Base-by-base conservation (phyloP, 2,888 invertebrate species). In the Diarsia rubi region DNA sequence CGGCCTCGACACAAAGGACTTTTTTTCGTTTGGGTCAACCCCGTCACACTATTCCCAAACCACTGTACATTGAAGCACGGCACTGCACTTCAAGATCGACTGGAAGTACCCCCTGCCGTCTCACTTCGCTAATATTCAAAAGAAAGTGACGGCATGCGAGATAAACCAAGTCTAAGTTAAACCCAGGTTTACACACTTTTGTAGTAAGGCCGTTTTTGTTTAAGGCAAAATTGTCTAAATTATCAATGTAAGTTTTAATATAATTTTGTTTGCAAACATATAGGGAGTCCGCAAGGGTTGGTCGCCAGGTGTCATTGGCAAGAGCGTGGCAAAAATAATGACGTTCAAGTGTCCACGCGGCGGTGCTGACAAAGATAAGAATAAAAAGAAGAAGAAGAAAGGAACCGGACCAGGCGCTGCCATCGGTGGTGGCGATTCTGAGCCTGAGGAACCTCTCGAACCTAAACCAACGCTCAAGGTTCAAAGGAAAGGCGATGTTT, bases 381-480 rank as follows among this genome's bases (percentile, higher is more conserved):
- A 93, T 73, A 94, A 94, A 83, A 94, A 94, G 87, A 95, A 95
- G 79, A 95, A 94, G 75, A 93, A 93, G 79, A 94, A 92, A 82
- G 93, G 93, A 9, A 78, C 83, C 8, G 86, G 87, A 57, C 89
- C 89, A 12, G 92, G 92, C 0, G 86, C 87, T n/a, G 91, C 89
- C 42, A 68, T 91, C 6, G 94, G 93, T 0, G 95, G 93, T 8
- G 95, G 94, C 0, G 96, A 96, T 59, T 96, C 96, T 0, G 95
- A 95, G 57, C 95, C 95, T 0, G 95, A 96, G 0, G 96, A 97
- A 24, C 93, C 94, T 0, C 89, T 97, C n/a, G 93, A 94, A n/a
- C 97, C 97, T 0, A 97, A 97, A 86, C 97, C 98, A 3, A 97
- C 98, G 0, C 91, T 98, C 21, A 97, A 97, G 77, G 97, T 98